These are phyloP conservation scores for Brienomyrus brachyistius DNA, from an alignment of 2,113 vertebrate species.

Conservation along the genomic window DNA sequence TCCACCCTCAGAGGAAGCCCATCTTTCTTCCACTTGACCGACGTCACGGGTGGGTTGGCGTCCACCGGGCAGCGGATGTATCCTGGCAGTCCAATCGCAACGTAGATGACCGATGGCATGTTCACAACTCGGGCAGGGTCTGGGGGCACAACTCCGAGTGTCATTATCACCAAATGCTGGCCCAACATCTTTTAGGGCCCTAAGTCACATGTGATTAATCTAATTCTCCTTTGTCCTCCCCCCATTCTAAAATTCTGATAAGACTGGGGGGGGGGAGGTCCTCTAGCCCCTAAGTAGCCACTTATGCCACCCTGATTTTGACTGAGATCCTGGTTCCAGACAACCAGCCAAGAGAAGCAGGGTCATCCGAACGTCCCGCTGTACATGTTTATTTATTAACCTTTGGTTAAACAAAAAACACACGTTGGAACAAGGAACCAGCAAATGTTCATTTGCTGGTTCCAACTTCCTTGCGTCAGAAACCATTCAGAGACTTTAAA, in stretches of 20 bases:
- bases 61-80: constrained; percentile 94
- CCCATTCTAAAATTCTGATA: background rate
- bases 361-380: background rate
- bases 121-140: constrained; percentile 94
- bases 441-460: background rate
- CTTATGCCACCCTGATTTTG: background rate
- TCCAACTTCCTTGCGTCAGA: background rate
- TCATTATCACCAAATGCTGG: background rate
- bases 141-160: constrained; percentile 36
- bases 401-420: background rate
- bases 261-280: background rate
- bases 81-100: constrained; percentile 89
- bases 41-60: constrained; percentile 82
- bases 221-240: background rate
- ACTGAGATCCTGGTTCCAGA: background rate
- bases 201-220: background rate
- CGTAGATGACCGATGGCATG: constrained; percentile 91
- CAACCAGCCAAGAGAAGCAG: background rate
- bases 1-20: constrained; percentile 87
- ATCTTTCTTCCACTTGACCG: constrained; percentile 97
- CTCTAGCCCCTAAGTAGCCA: background rate
- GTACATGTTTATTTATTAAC: background rate
- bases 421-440: background rate
- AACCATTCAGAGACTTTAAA: background rate
- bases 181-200: background rate